Evolutionary conservation across 2,113 vertebrate species (phyloP).

Genomic region (Erinaceus europaeus): DNA sequence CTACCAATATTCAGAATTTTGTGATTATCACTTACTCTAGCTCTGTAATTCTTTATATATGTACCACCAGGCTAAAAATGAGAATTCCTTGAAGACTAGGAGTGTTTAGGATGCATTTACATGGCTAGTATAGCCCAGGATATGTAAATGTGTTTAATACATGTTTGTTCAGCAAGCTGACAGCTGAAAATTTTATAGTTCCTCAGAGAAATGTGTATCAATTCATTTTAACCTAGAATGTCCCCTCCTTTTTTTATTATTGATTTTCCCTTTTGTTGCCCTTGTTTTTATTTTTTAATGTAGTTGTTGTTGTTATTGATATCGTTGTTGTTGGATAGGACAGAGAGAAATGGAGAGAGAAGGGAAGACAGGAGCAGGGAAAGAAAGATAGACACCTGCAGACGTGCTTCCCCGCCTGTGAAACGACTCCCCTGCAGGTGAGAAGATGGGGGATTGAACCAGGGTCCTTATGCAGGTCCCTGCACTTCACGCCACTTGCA

Average conservation of each 20-base stretch:
- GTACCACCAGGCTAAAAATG: not conserved
- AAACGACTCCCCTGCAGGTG: too few relatives aligned
- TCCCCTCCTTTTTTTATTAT: not conserved
- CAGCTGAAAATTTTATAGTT: slow-evolving; percentile 17
- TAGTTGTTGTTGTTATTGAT: too few relatives aligned
- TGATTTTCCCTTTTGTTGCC: slow-evolving; percentile 23
- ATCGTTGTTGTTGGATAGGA: too few relatives aligned
- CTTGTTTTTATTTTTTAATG: too few relatives aligned
- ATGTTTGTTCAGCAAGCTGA: not conserved
- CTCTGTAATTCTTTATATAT: not conserved
- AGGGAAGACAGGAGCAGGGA: too few relatives aligned
- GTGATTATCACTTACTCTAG: not conserved
- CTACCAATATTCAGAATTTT: not conserved
- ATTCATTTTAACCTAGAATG: not conserved
- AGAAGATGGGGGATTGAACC: too few relatives aligned
- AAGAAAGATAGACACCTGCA: too few relatives aligned
- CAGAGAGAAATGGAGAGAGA: too few relatives aligned
- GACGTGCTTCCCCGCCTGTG: too few relatives aligned
- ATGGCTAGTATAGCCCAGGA: not conserved
- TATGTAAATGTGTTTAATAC: not conserved
- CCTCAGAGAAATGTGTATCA: not conserved
- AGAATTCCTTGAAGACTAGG: not conserved
- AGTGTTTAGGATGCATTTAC: not conserved
- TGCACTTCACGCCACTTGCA: too few relatives aligned
- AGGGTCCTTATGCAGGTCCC: too few relatives aligned